Evolutionary conservation across 2,888 invertebrate genomes (phyloP).

Genomic region (Cancer borealis): DNA sequence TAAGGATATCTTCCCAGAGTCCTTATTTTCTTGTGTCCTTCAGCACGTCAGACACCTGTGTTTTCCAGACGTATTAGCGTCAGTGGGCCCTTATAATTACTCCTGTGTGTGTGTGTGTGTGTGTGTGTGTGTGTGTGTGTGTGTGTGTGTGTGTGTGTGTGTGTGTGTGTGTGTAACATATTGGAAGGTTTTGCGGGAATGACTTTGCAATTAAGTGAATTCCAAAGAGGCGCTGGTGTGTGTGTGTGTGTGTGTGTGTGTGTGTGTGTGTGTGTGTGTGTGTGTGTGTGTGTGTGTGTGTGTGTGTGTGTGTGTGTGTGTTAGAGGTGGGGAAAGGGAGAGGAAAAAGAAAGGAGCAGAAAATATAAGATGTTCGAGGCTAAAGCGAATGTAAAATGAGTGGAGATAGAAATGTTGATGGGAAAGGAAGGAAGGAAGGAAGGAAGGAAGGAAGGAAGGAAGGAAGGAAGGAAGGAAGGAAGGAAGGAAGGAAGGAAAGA

Average conservation of each 20-base stretch:
- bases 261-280: not conserved
- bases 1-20: not conserved
- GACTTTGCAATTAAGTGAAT: slow-evolving; percentile 21
- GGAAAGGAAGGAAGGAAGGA: not conserved
- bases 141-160: slow-evolving; percentile 34
- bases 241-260: not conserved
- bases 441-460: not conserved
- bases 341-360: not conserved
- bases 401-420: not conserved
- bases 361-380: not conserved
- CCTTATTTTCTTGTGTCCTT: not conserved
- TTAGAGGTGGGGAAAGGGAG: not conserved
- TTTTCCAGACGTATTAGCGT: not conserved
- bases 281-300: no score
- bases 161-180: slow-evolving; percentile 26
- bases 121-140: slow-evolving; percentile 46
- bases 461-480: not conserved
- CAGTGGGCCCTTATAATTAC: not conserved
- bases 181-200: not conserved
- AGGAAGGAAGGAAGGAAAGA: not conserved
- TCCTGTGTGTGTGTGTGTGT: not conserved
- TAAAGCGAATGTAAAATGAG: slow-evolving; percentile 2
- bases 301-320: not conserved
- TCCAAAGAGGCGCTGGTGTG: not conserved
- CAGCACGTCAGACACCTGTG: not conserved